Evolutionary conservation across 2,888 invertebrate genomes (phyloP).

Genomic region (Dermolepida albohirtum): DNA sequence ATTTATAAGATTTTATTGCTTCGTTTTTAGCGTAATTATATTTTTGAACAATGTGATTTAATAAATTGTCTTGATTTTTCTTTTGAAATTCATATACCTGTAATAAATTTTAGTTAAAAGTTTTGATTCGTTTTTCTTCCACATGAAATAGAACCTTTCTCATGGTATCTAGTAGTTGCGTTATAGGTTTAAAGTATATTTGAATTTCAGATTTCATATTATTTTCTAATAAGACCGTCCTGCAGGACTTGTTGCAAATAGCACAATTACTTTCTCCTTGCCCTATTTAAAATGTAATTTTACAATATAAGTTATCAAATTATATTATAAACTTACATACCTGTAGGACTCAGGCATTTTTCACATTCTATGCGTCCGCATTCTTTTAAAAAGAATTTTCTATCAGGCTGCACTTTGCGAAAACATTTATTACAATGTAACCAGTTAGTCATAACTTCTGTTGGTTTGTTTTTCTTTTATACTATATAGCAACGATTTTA

Average conservation of each 20-base stretch:
- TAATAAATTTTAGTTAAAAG: constrained; percentile 27
- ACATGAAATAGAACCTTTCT: constrained; percentile 51
- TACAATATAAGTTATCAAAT: not conserved
- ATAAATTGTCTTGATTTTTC: constrained; percentile 51
- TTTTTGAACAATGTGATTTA: constrained; percentile 53
- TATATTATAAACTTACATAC: constrained; percentile 49
- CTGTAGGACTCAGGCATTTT: constrained; percentile 53
- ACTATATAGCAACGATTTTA: no score
- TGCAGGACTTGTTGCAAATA: constrained; percentile 54
- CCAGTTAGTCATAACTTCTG: constrained; percentile 52
- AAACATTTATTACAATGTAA: constrained; percentile 62
- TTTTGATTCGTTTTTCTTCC: not conserved
- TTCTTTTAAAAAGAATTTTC: constrained; percentile 57
- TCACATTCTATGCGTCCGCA: constrained; percentile 61
- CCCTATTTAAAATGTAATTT: constrained; percentile 31
- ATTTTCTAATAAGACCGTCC: constrained; percentile 52
- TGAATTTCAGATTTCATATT: constrained; percentile 55
- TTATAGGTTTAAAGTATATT: constrained; percentile 56
- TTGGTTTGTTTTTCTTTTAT: no score
- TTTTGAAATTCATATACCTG: constrained; percentile 55
- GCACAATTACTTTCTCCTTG: constrained; percentile 52
- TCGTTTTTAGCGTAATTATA: constrained; percentile 57
- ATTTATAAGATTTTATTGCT: constrained; percentile 52
- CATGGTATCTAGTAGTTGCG: constrained; percentile 51
- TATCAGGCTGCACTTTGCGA: constrained; percentile 47